Evolutionary conservation across 2,797 vertebrate species (phyloP), one percentile per base, ranked within the genome.

Genomic region (Pelobates cultripes): DNA sequence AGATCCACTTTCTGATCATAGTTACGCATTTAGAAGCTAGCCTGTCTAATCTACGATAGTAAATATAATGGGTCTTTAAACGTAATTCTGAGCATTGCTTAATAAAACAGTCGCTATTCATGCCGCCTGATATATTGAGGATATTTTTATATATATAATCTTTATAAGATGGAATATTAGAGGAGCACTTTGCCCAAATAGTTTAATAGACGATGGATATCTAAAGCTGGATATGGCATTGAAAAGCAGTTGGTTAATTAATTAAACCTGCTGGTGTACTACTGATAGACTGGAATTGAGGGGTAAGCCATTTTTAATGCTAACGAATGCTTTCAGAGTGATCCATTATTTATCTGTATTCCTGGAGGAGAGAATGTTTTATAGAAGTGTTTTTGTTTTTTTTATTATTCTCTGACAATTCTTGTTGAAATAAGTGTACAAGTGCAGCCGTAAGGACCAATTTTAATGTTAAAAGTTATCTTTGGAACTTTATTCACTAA

Each of bases 241-340:
- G 77, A 72, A 72, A 55, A 84, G 41, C 72, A 75, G 77, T 13
- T 28, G n/a, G 53, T 75, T 79, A 84, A 84, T 84, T 79, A 84
- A 84, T 84, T 66, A 66, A 76, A 45, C 72, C 78, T 15, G 82
- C 72, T 82, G 76, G 74, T n/a, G 47, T 67, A 47, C 68, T 82
- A 77, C 80, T 82, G 80, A 82, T 82, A 74, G 80, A 73, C 80
- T 72, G 69, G 74, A 74, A 82, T 44, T 7, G 74, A 82, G 69
- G 45, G 74, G 69, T 82, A 82, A 82, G 80, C 80, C 66, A 73
- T 72, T 82, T 82, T 82, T 82, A 67, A 82, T 82, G 80, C 80
- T 82, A 77, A 77, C 74, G 80, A 45, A 82, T 60, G 80, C 80
- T 82, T 77, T 82, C 80, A 67, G 69, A 41, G 15, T 73, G 40